Evolutionary conservation across 2,113 vertebrate species (phyloP), one percentile per base, ranked within the genome.

Genomic region (Galbula dea): DNA sequence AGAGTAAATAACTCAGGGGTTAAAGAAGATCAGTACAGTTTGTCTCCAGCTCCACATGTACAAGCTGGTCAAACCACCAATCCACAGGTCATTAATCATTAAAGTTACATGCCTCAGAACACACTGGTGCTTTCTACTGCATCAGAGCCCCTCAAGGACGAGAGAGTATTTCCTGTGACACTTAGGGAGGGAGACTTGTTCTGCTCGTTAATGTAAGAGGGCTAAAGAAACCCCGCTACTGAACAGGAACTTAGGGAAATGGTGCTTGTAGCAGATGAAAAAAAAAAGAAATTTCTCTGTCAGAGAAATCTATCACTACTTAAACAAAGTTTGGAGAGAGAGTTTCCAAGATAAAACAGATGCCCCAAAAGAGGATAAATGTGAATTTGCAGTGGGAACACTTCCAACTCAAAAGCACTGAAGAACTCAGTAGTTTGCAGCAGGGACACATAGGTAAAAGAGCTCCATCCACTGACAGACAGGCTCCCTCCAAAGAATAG

Each of bases 371-470:
- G 55, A 83, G 15, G 15, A 57, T 26, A 52, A 61, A 80, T 5
- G 16, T 61, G 39, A 73, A 52, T 69, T 72, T 83, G n/a, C 49
- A 61, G 67, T 9, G 14, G 43, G 58, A 73, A 90, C 30, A 48
- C 16, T 36, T 86, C 32, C 0, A 63, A 36, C 24, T 65, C 43
- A 55, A 39, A 61, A 52, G 49, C 67, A 80, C 27, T 14, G 19
- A 83, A 48, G 66, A 79, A 72, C 24, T 39, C 39, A 12, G 34
- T 19, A 71, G 24, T 57, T n/a, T 45, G 69, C 51, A 74, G 51
- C 46, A 71, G 34, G 0, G 1, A 32, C 19, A 41, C 13, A 45
- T 0, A 1, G 17, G 57, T 34, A 41, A 76, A 67, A 10, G 46
- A 76, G 29, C 34, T 75, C 37, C 26, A 46, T 26, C 23, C 39